Evolutionary conservation across 2,888 invertebrate species (phyloP).

Genomic region (Dasysyrphus albostriatus): DNA sequence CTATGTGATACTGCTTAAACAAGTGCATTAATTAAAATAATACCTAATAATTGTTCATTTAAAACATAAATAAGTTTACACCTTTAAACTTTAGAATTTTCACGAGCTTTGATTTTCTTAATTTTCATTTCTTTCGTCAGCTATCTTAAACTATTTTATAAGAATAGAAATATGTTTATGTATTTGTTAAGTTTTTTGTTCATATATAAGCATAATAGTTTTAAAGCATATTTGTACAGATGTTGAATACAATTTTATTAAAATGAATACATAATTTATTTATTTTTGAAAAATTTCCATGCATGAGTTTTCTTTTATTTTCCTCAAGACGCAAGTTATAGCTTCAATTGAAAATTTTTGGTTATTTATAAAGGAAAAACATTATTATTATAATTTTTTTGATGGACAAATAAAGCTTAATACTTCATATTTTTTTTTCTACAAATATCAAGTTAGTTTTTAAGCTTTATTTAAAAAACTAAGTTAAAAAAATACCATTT

Average conservation of each 20-base stretch:
- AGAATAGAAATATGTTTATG: not conserved
- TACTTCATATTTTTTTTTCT: too few relatives aligned
- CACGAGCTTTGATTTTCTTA: not conserved
- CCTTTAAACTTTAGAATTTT: not conserved
- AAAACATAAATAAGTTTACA: not conserved
- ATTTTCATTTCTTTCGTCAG: not conserved
- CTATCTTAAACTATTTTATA: not conserved
- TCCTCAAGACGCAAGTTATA: too few relatives aligned
- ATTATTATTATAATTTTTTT: too few relatives aligned
- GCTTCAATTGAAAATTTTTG: too few relatives aligned
- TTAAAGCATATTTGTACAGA: slow-evolving; percentile 14
- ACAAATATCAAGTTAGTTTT: too few relatives aligned
- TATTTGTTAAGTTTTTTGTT: slow-evolving; percentile 52
- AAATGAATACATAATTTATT: too few relatives aligned
- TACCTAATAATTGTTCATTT: not conserved
- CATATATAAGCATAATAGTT: not conserved
- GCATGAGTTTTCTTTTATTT: too few relatives aligned
- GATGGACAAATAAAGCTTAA: too few relatives aligned
- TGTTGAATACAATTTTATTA: not conserved
- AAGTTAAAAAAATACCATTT: too few relatives aligned
- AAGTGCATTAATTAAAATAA: slow-evolving; percentile 38
- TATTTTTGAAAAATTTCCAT: too few relatives aligned
- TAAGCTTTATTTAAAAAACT: too few relatives aligned
- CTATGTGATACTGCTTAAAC: slow-evolving; percentile 65
- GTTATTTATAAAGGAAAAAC: too few relatives aligned